Evolutionary conservation across 2,113 vertebrate species (phyloP).

Genomic region (Ammodytes marinus): DNA sequence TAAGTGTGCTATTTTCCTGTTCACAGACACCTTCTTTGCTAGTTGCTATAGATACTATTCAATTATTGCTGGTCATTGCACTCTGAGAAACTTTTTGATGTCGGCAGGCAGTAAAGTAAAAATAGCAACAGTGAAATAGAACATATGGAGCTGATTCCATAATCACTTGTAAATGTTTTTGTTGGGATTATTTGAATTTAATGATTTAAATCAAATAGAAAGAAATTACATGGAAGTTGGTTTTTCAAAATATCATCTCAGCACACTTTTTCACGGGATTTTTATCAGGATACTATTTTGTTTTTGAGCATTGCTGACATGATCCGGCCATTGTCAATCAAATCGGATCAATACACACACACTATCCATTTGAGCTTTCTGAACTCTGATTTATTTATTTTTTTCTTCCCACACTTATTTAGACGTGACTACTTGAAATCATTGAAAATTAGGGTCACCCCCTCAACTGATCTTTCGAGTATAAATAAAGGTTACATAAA

Average conservation of each 20-base stretch:
- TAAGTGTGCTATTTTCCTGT: background rate
- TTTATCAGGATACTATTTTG: too few relatives aligned
- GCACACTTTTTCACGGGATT: background rate
- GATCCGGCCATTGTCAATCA: too few relatives aligned
- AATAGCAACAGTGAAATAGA: slow-evolving; percentile 34
- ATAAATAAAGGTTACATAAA: too few relatives aligned
- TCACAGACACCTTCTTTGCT: slow-evolving; percentile 11
- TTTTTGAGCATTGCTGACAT: too few relatives aligned
- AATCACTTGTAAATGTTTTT: background rate
- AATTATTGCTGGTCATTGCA: slow-evolving; percentile 26
- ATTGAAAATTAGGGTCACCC: too few relatives aligned
- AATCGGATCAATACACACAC: too few relatives aligned
- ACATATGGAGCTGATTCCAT: background rate
- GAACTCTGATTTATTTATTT: too few relatives aligned
- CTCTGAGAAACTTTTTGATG: slow-evolving; percentile 11
- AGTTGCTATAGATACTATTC: slow-evolving; percentile 44
- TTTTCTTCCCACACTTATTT: too few relatives aligned
- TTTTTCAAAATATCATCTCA: background rate
- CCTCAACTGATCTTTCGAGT: too few relatives aligned
- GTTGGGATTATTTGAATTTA: background rate
- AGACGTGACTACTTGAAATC: too few relatives aligned
- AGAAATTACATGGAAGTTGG: too few relatives aligned
- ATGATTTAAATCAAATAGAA: background rate
- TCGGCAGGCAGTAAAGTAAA: slow-evolving; percentile 6
- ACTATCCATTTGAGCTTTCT: too few relatives aligned